Evolutionary conservation across 1,140 invertebrate genomes (phyloP).

Genomic region (Liolophura sinensis): DNA sequence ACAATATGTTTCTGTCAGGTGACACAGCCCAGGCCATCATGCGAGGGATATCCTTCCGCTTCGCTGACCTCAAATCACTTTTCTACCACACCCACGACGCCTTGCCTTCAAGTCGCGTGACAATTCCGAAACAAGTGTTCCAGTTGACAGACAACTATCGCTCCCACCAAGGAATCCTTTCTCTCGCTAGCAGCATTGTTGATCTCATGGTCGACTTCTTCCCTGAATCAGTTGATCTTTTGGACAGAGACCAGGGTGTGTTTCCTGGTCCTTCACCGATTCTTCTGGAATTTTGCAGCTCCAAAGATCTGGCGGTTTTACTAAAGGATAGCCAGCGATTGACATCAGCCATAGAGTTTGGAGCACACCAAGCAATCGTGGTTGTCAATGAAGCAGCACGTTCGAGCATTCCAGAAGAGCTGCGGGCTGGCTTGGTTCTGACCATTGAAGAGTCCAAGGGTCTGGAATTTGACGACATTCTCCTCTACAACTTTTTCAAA

Average conservation of each 20-base stretch:
- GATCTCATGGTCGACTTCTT: conserved; percentile 50
- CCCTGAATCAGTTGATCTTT: conserved; percentile 50
- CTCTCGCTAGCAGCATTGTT: conserved; percentile 46
- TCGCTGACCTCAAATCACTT: conserved; percentile 46
- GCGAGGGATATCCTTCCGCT: conserved; percentile 53
- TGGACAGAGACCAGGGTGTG: conserved; percentile 47
- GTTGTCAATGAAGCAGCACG: conserved; percentile 17
- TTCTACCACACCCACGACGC: conserved; percentile 42
- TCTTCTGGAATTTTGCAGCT: conserved; percentile 36
- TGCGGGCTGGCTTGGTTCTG: conserved; percentile 15
- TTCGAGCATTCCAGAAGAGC: conserved; percentile 12
- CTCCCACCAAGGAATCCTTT: conserved; percentile 50
- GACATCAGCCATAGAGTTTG: conserved; percentile 24
- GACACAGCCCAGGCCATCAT: conserved; percentile 56
- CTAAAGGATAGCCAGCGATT: conserved; percentile 5
- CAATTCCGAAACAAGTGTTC: conserved; percentile 37
- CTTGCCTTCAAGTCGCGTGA: too few species aligned
- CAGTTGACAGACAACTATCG: conserved; percentile 52
- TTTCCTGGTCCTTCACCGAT: conserved; percentile 49
- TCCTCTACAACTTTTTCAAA: conserved; percentile 34
- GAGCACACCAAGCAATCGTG: conserved; percentile 28
- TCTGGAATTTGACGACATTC: conserved; percentile 32
- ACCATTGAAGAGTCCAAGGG: conserved; percentile 31
- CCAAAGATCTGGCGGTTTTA: conserved; percentile 9
- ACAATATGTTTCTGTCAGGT: conserved; percentile 53